Conservation (phyloP, 2,888 invertebrate species). For the Asteroscopus sphinx region DNA sequence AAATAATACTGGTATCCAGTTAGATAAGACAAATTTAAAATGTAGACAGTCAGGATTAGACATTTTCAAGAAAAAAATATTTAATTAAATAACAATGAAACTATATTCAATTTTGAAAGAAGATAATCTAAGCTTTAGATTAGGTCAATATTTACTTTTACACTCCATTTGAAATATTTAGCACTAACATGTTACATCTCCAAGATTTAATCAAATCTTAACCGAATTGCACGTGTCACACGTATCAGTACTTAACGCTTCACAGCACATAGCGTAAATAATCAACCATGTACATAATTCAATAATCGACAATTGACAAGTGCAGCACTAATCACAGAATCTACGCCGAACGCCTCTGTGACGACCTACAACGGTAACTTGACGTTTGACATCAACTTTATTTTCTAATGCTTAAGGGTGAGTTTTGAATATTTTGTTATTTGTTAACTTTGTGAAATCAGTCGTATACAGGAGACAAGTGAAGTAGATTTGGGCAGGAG, state of each 20-base stretch:
- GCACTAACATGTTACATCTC: slow-evolving; percentile 4
- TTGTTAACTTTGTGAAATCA: slow-evolving; percentile 66
- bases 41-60: background rate
- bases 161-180: background rate
- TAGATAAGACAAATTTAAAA: background rate
- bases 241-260: slow-evolving; percentile 57
- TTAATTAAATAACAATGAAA: slow-evolving; percentile 6
- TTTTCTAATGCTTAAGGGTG: slow-evolving; percentile 1
- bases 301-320: slow-evolving; percentile 68
- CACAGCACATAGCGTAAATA: slow-evolving; percentile 71
- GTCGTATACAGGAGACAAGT: slow-evolving; percentile 70
- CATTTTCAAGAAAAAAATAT: slow-evolving; percentile 7
- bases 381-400: slow-evolving; percentile 51
- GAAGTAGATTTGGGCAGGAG: slow-evolving; percentile 73
- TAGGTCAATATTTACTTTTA: slow-evolving; percentile 5
- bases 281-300: slow-evolving; percentile 69
- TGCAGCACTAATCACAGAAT: slow-evolving; percentile 74
- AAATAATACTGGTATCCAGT: background rate
- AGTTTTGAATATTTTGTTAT: slow-evolving; percentile 38
- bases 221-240: slow-evolving; percentile 23
- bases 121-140: slow-evolving; percentile 5
- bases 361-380: slow-evolving; percentile 53
- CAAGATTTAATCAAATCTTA: slow-evolving; percentile 18
- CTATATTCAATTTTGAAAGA: slow-evolving; percentile 17
- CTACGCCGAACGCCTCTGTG: slow-evolving; percentile 67